Percentiles rank a stretch among this genome's conserved stretches.
Conservation (phyloP, 2,888 invertebrate species). For the Chaetogeoica ovagalla region DNA sequence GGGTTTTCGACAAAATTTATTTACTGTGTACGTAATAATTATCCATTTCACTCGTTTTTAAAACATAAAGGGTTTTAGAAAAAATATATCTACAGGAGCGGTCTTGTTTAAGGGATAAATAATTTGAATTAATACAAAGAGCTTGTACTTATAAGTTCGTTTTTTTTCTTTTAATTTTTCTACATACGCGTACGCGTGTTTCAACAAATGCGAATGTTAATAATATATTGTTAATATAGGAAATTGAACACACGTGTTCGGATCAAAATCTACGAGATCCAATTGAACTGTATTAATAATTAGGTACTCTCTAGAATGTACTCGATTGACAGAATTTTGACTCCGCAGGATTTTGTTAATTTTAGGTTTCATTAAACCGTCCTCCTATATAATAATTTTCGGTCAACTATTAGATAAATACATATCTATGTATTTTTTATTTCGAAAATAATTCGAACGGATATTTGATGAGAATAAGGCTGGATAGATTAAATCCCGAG, state of each 20-base stretch:
- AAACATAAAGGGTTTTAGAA: neutral
- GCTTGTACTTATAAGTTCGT: neutral
- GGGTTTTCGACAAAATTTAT: neutral
- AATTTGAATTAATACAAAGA: neutral
- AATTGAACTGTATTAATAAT: too few relatives aligned
- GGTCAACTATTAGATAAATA: too few relatives aligned
- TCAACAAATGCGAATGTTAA: neutral
- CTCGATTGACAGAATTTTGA: neutral
- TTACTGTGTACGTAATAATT: conserved; percentile 1
- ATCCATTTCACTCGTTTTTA: neutral
- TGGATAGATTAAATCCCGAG: too few relatives aligned
- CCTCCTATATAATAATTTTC: too few relatives aligned
- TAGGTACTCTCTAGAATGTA: neutral
- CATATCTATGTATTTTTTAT: too few relatives aligned
- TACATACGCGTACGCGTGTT: neutral
- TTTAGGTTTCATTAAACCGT: too few relatives aligned
- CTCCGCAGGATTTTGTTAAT: neutral
- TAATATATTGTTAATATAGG: neutral
- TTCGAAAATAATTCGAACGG: too few relatives aligned
- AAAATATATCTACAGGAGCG: neutral
- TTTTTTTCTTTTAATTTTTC: neutral
- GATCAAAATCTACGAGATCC: neutral
- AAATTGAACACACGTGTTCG: neutral
- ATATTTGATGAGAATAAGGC: too few relatives aligned
- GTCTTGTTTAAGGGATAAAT: neutral